Percentiles rank a stretch among this genome's conserved stretches.
Conservation (phyloP, 2,888 invertebrate species). For the Lacanobia oleracea region DNA sequence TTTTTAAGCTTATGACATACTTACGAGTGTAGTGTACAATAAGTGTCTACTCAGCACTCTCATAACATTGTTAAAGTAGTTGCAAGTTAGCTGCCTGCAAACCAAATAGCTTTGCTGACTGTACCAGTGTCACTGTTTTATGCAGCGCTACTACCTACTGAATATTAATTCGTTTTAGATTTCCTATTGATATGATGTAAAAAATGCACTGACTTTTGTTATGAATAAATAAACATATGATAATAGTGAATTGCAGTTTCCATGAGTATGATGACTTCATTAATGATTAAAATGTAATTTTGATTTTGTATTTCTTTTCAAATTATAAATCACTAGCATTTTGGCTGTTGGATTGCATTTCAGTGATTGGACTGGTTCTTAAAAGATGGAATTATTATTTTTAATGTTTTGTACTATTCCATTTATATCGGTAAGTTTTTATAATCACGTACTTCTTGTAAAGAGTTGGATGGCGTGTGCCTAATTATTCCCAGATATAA, state of each 20-base stretch:
- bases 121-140: background rate
- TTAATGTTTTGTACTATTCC: slow-evolving; percentile 13
- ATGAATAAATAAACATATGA: slow-evolving; percentile 1
- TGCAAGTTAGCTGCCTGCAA: too few relatives aligned
- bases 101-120: too few relatives aligned
- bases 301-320: background rate
- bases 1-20: too few relatives aligned
- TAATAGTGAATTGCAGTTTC: slow-evolving; percentile 14
- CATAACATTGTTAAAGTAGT: too few relatives aligned
- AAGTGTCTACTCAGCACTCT: too few relatives aligned
- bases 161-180: slow-evolving; percentile 28
- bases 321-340: slow-evolving; percentile 1
- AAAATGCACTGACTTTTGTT: slow-evolving; percentile 33
- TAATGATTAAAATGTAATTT: slow-evolving; percentile 4
- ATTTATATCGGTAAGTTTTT: slow-evolving; percentile 14
- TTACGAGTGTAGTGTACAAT: too few relatives aligned
- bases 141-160: background rate
- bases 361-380: background rate
- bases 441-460: background rate
- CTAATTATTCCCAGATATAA: background rate
- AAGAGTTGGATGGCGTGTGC: background rate
- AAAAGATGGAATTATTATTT: slow-evolving; percentile 23
- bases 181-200: background rate
- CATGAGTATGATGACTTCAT: slow-evolving; percentile 33
- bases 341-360: background rate